Evolutionary conservation across 2,797 vertebrate species (phyloP), one percentile per base, ranked within the genome.

Genomic region (Peromyscus attwateri): DNA sequence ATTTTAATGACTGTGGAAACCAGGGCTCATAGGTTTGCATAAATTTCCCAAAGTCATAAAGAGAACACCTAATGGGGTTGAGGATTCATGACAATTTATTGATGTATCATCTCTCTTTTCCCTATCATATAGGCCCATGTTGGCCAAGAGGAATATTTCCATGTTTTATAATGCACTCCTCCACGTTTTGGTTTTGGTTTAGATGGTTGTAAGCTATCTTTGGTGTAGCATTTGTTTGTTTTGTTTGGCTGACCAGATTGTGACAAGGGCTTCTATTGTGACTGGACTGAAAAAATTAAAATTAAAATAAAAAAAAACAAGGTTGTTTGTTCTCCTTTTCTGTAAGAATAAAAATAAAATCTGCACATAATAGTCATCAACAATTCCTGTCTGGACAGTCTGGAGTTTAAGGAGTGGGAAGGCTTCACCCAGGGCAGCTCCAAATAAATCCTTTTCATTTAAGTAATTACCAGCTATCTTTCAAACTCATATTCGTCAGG

Each of bases 371-470:
- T 12, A 87, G 52, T 23, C 57, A 91, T 83, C 88, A 29, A n/a
- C 55, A 29, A 83, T 79, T 88, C 71, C 90, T 84, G 21, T 79
- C 76, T 21, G 85, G 80, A 27, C 40, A 66, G n/a, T 49, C 0
- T 82, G 23, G 60, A 75, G 29, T 93, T 91, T 52, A 94, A 76
- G 92, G 57, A 83, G 77, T 55, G 60, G 29, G 6, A 83, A 84
- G 46, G 60, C n/a, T 46, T 97, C 29, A 43, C 9, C 40, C 29
- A 60, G 7, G 68, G 60, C 62, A 77, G 83, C 57, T 68, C 75
- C 52, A 92, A 95, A 92, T 14, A 75, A 84, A 68, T 73, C 40
- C 49, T 94, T 94, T 52, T 84, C 46, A 79, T 89, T 95, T 79
- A 83, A 66, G 40, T 60, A 91, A 91, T 57, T 17, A 92, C 66